phyloP scores from a whole-genome alignment of 2,797 vertebrate species.

The Sebastes taczanowskii region DNA sequence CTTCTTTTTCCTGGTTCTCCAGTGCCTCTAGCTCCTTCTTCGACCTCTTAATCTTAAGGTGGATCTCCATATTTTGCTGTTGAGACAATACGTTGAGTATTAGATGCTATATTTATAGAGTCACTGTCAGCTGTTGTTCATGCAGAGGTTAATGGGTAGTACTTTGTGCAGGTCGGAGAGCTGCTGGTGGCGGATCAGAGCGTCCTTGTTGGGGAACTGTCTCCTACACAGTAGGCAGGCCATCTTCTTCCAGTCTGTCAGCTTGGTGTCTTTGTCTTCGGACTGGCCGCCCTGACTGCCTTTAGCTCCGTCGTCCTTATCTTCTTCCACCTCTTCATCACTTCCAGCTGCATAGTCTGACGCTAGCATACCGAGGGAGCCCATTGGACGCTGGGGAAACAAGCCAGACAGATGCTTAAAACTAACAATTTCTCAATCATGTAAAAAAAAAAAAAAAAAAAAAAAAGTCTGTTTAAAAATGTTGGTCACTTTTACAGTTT shows the following conservation, averaged over 20 bases:
- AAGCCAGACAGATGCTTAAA: neutral
- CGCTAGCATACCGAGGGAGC: constrained; percentile 92
- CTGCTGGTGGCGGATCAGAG: constrained; percentile 94
- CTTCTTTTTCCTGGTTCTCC: constrained; percentile 95
- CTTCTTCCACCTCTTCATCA: constrained; percentile 94
- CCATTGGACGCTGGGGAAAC: constrained; percentile 88
- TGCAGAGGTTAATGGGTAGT: neutral
- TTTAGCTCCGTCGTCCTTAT: constrained; percentile 83
- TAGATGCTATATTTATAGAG: neutral
- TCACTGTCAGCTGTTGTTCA: neutral
- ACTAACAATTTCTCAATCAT: neutral
- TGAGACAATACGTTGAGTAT: constrained; percentile 3
- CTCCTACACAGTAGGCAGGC: constrained; percentile 95
- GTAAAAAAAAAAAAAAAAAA: no score
- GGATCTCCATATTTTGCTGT: constrained; percentile 99
- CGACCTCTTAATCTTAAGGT: constrained; percentile 94
- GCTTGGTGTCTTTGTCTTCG: constrained; percentile 87
- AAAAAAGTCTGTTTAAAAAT: no score
- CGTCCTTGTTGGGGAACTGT: constrained; percentile 96
- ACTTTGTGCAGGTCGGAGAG: constrained; percentile 98
- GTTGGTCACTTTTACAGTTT: no score
- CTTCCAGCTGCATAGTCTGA: constrained; percentile 96
- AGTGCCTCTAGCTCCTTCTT: constrained; percentile 94
- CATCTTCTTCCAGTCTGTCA: constrained; percentile 98
- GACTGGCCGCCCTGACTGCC: constrained; percentile 74